phyloP scores from a whole-genome alignment of 2,113 vertebrate genomes.

The Bubo bubo region DNA sequence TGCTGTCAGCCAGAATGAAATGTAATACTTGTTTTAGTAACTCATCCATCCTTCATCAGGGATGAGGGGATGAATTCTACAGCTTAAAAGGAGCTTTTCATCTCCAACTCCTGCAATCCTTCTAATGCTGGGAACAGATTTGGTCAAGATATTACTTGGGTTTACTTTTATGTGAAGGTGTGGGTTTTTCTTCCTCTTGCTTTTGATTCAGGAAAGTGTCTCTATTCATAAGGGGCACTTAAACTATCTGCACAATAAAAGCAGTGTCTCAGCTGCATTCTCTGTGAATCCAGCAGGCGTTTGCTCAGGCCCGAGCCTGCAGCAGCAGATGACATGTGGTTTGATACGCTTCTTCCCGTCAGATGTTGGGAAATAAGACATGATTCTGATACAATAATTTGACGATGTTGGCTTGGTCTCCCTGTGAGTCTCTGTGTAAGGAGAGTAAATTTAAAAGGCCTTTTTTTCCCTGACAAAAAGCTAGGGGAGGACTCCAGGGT shows the following conservation, averaged over 20 bases:
- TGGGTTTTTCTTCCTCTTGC: not conserved
- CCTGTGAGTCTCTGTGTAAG: not conserved
- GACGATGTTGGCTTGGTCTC: not conserved
- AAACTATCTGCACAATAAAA: not conserved
- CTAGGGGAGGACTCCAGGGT: not conserved
- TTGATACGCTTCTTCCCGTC: not conserved
- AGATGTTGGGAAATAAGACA: not conserved
- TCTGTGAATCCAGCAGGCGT: not conserved
- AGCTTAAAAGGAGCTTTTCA: not conserved
- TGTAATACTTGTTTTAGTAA: not conserved
- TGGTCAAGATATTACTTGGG: not conserved
- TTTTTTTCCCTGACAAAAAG: not conserved
- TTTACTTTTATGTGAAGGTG: not conserved
- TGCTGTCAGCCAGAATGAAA: not conserved
- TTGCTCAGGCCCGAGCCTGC: rapidly evolving
- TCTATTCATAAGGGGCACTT: not conserved
- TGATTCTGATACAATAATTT: not conserved
- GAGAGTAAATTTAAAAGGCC: not conserved
- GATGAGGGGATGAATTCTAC: not conserved
- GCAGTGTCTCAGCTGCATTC: not conserved
- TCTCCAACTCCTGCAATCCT: not conserved
- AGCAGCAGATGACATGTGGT: not conserved
- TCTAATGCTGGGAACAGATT: not conserved
- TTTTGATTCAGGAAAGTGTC: not conserved
- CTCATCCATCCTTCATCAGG: not conserved